phyloP scores from a whole-genome alignment of 2,888 invertebrate genomes.

The Protodeltote pygarga region DNA sequence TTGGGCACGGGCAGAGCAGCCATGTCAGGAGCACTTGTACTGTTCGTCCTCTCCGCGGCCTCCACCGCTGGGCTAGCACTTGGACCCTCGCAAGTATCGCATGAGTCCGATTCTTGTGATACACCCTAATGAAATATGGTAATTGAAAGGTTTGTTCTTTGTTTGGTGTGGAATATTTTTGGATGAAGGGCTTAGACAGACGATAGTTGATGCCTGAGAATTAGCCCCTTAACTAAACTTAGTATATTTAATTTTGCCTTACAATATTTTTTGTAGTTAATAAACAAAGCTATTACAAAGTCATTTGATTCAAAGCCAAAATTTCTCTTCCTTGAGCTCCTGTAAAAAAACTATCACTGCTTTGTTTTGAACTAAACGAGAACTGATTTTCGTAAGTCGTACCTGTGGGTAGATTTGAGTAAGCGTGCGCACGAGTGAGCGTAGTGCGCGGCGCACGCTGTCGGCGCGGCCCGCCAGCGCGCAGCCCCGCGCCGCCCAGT shows the following conservation, averaged over 20 bases:
- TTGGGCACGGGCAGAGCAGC: slow-evolving; percentile 89
- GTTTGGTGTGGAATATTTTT: not conserved
- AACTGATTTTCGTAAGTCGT: not conserved
- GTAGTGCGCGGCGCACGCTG: slow-evolving; percentile 77
- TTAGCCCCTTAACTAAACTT: too few species aligned
- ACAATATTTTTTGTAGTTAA: too few species aligned
- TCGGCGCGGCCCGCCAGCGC: slow-evolving; percentile 78
- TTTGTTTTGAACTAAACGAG: too few species aligned
- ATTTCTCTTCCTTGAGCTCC: too few species aligned
- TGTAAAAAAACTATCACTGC: too few species aligned
- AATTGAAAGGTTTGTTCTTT: not conserved
- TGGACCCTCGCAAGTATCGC: slow-evolving; percentile 60
- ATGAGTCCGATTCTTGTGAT: slow-evolving; percentile 60
- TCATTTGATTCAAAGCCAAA: too few species aligned
- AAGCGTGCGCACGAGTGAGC: slow-evolving; percentile 72
- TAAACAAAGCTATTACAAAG: too few species aligned
- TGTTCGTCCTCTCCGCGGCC: slow-evolving; percentile 59
- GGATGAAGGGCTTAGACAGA: not conserved
- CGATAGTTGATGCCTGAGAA: too few species aligned
- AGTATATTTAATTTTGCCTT: too few species aligned
- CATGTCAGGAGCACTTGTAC: slow-evolving; percentile 44
- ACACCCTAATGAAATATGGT: slow-evolving; percentile 37
- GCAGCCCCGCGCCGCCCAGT: slow-evolving; percentile 80
- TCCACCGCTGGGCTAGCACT: slow-evolving; percentile 78
- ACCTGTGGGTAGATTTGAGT: slow-evolving; percentile 72